Evolutionary conservation across 2,797 vertebrate species (phyloP).

Genomic region (Chaetodon trifasciatus): DNA sequence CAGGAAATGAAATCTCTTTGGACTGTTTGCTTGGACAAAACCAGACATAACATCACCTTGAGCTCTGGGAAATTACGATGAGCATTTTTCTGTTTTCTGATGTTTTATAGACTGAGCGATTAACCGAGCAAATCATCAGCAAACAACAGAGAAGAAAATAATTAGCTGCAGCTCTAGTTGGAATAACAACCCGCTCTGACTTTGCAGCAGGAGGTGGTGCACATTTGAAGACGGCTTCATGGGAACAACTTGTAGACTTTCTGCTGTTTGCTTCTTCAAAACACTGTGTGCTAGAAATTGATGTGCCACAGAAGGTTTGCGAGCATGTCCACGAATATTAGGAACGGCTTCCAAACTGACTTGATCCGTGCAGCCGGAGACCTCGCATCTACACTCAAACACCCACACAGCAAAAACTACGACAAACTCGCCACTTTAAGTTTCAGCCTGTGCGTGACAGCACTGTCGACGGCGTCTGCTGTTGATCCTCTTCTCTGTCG

Average conservation of each 20-base stretch:
- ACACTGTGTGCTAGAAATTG: background rate
- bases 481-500: conserved; percentile 23
- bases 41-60: background rate
- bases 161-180: background rate
- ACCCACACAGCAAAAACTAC: conserved; percentile 10
- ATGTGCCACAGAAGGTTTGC: conserved; percentile 30
- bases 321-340: conserved; percentile 35
- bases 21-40: background rate
- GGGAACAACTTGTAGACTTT: conserved; percentile 9
- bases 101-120: background rate
- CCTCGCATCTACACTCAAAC: background rate
- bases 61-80: background rate
- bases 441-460: conserved; percentile 29
- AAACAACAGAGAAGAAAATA: background rate
- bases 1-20: background rate
- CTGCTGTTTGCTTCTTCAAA: conserved; percentile 4
- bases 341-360: conserved; percentile 16
- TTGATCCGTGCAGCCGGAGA: conserved; percentile 21
- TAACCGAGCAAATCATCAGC: background rate
- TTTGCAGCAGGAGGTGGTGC: background rate
- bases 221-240: background rate
- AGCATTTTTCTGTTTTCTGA: background rate
- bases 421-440: conserved; percentile 2
- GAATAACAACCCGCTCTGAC: background rate
- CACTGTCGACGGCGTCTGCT: background rate